Conservation (phyloP, 2,888 invertebrate genomes). For the Strigamia transsilvanica region DNA sequence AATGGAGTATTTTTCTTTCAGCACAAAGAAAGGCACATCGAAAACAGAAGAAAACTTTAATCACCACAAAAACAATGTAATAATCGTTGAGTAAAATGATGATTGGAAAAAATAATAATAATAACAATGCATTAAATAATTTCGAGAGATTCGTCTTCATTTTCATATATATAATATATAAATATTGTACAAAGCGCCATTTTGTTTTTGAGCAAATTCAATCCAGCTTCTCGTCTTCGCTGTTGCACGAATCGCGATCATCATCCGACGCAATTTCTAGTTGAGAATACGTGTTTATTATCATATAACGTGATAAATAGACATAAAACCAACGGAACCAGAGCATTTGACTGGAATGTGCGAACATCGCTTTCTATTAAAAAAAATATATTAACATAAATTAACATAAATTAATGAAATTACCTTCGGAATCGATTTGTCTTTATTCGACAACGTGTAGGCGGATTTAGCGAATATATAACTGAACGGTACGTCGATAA, state of each 20-base stretch:
- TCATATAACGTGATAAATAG: slow-evolving; percentile 85
- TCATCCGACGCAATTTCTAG: background rate
- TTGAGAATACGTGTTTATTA: slow-evolving; percentile 79
- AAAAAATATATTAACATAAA: background rate
- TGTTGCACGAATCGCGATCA: background rate
- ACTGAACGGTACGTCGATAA: slow-evolving; percentile 84
- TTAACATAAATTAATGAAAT: too few species aligned
- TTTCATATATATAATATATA: background rate
- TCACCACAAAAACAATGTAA: too few species aligned
- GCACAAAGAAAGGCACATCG: too few species aligned
- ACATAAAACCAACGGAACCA: slow-evolving; percentile 95
- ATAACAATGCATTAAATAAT: background rate
- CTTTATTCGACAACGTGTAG: slow-evolving; percentile 54
- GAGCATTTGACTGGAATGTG: slow-evolving; percentile 88
- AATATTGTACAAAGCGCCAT: background rate
- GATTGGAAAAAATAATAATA: background rate
- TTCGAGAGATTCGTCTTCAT: background rate
- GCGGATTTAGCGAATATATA: slow-evolving; percentile 66
- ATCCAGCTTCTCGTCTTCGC: slow-evolving; percentile 42
- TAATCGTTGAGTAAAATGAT: background rate
- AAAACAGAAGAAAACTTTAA: too few species aligned
- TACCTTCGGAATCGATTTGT: slow-evolving; percentile 53
- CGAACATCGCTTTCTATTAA: slow-evolving; percentile 78
- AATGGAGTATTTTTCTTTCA: too few species aligned
- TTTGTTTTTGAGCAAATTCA: background rate